phyloP scores from a whole-genome alignment of 2,888 invertebrate species.

The Eledone cirrhosa region DNA sequence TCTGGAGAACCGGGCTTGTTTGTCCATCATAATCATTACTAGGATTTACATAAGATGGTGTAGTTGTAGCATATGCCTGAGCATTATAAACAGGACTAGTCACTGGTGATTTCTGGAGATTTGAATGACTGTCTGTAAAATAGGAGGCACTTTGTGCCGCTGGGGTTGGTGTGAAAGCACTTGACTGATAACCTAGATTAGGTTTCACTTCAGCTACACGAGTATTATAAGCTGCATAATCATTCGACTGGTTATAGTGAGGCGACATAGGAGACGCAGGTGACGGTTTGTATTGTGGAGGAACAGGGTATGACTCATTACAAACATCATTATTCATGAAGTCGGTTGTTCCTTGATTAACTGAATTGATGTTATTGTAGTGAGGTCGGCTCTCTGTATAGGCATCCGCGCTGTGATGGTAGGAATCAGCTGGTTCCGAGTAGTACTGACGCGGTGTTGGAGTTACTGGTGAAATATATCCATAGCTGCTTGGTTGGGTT shows the following conservation, averaged over 20 bases:
- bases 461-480: neutral
- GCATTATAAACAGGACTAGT: slow-evolving; percentile 5
- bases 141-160: slow-evolving; percentile 8
- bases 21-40: neutral
- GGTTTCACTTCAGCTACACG: slow-evolving; percentile 23
- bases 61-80: neutral
- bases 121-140: neutral
- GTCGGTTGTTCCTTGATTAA: neutral
- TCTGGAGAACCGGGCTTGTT: neutral
- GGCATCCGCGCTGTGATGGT: neutral
- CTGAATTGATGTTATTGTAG: neutral
- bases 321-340: neutral
- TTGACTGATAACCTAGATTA: slow-evolving; percentile 4
- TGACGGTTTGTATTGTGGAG: neutral
- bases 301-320: neutral
- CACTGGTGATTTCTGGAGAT: neutral
- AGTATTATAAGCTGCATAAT: neutral
- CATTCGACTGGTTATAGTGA: neutral
- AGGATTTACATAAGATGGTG: neutral
- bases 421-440: neutral
- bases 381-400: neutral
- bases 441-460: slow-evolving; percentile 12
- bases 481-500: slow-evolving; percentile 6
- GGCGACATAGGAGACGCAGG: neutral
- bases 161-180: neutral